These are phyloP conservation scores for Drosophila picticornis DNA, from an alignment of 2,888 invertebrate genomes.

Conservation along the genomic window DNA sequence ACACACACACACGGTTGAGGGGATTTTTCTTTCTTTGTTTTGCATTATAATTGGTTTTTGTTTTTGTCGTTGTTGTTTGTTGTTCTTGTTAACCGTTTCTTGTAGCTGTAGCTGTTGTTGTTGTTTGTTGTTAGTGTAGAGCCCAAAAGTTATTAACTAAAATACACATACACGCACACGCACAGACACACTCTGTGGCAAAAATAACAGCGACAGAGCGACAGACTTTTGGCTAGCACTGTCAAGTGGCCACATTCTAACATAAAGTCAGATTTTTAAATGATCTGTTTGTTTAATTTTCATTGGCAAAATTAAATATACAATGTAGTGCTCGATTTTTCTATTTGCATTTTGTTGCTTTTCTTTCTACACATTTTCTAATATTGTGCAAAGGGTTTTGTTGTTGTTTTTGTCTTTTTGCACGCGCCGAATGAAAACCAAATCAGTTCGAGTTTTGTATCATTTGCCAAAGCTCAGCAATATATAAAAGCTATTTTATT, in stretches of 20 bases:
- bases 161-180: slow-evolving; percentile 19
- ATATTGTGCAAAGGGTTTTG: slow-evolving; percentile 40
- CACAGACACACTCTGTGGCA: slow-evolving; percentile 4
- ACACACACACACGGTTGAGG: slow-evolving; percentile 84
- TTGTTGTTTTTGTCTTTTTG: slow-evolving; percentile 53
- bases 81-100: slow-evolving; percentile 13
- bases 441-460: slow-evolving; percentile 75
- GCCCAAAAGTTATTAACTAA: slow-evolving; percentile 35
- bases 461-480: slow-evolving; percentile 33
- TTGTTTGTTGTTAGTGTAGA: slow-evolving; percentile 27
- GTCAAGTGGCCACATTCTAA: slow-evolving; percentile 1
- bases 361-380: slow-evolving; percentile 13
- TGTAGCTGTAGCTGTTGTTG: slow-evolving; percentile 7
- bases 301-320: slow-evolving; percentile 71
- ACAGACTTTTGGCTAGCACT: slow-evolving; percentile 14
- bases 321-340: slow-evolving; percentile 50
- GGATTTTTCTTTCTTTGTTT: slow-evolving; percentile 45
- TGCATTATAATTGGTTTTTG: slow-evolving; percentile 34
- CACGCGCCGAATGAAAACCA: slow-evolving; percentile 85
- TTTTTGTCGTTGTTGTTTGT: slow-evolving; percentile 35
- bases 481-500: slow-evolving; percentile 30
- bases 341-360: slow-evolving; percentile 8
- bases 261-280: neutral
- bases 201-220: slow-evolving; percentile 1
- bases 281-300: slow-evolving; percentile 50